Conservation (phyloP, 2,113 vertebrate species). For the human region DNA sequence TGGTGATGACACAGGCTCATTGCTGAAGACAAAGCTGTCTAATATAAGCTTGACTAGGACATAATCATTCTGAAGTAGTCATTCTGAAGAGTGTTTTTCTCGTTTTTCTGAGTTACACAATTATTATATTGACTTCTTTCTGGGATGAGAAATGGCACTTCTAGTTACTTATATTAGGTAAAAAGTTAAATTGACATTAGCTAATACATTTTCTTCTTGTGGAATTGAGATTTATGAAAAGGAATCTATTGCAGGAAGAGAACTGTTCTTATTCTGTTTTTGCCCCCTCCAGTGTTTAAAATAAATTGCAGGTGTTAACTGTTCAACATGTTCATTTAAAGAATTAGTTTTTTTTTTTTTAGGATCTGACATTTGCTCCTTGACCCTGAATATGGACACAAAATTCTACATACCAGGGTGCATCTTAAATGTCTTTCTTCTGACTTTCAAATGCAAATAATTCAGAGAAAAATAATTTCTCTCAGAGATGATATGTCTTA, state of each 20-base stretch:
- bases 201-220: neutral
- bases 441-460: neutral
- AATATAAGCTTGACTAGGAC: neutral
- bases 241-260: neutral
- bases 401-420: neutral
- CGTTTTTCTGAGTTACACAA: neutral
- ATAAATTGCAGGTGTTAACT: neutral
- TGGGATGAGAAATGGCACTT: neutral
- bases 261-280: neutral
- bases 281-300: neutral
- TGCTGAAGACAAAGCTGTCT: neutral
- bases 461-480: neutral
- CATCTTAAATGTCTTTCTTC: neutral
- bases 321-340: neutral
- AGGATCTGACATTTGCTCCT: neutral
- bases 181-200: constrained; percentile 19
- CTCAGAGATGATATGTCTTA: neutral
- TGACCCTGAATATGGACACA: neutral
- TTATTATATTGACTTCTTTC: neutral
- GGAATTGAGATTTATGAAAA: neutral
- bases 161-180: neutral
- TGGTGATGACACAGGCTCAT: neutral
- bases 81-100: neutral
- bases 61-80: neutral
- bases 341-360: neutral